These are phyloP conservation scores for Palythoa grandis DNA, from an alignment of 92 coral and sea anemone species.

Conservation along the genomic window DNA sequence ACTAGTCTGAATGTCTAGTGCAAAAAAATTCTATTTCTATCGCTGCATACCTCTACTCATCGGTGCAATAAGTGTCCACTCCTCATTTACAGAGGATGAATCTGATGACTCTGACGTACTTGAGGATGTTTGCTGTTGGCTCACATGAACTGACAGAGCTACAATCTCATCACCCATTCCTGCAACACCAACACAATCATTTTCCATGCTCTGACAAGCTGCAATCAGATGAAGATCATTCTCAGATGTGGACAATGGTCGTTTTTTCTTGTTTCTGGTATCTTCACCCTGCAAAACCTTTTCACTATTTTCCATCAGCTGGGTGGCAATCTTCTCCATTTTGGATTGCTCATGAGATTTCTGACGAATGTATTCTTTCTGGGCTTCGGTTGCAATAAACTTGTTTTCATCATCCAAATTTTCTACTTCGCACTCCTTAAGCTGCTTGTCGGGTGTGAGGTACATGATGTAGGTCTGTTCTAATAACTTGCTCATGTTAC, in stretches of 20 bases:
- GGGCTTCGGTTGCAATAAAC: slow-evolving; percentile 93
- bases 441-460: slow-evolving; percentile 76
- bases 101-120: slow-evolving; percentile 86
- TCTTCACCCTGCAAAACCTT: slow-evolving; percentile 50
- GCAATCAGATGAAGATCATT: slow-evolving; percentile 81
- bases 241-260: slow-evolving; percentile 48
- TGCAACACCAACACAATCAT: slow-evolving; percentile 85
- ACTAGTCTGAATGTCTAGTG: no score
- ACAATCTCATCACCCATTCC: slow-evolving; percentile 76
- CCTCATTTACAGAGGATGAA: slow-evolving; percentile 78
- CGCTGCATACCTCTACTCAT: slow-evolving; percentile 99
- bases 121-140: slow-evolving; percentile 56
- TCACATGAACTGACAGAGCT: slow-evolving; percentile 81
- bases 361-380: slow-evolving; percentile 88
- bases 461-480: slow-evolving; percentile 93
- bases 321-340: slow-evolving; percentile 55
- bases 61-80: slow-evolving; percentile 86
- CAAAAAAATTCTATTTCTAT: no score
- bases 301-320: slow-evolving; percentile 61
- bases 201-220: slow-evolving; percentile 76
- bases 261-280: slow-evolving; percentile 69
- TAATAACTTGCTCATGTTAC: slow-evolving; percentile 69
- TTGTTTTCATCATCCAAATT: slow-evolving; percentile 70
- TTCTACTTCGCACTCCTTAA: slow-evolving; percentile 85
- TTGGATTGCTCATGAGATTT: slow-evolving; percentile 82